Conservation (phyloP, 2,888 invertebrate genomes). For the Caenorhabditis sp. region DNA sequence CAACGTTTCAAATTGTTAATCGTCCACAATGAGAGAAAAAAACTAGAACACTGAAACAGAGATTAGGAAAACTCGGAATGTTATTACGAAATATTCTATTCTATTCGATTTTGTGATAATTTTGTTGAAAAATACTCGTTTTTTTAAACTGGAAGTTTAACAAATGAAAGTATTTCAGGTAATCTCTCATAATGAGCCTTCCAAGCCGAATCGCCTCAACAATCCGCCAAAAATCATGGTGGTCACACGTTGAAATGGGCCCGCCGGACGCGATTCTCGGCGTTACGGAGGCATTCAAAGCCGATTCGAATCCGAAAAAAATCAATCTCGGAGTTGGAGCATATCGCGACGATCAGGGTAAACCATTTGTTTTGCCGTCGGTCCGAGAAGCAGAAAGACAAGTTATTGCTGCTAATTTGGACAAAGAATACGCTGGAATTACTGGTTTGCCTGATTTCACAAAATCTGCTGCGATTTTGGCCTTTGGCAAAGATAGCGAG, state of each 20-base stretch:
- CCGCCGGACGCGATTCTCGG: constrained; percentile 81
- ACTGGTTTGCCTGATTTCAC: constrained; percentile 81
- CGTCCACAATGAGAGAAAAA: no score
- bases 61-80: no score
- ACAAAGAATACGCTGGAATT: constrained; percentile 95
- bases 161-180: neutral
- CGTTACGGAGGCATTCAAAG: constrained; percentile 88
- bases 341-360: constrained; percentile 93
- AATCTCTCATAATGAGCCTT: neutral
- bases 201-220: neutral
- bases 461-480: constrained; percentile 82
- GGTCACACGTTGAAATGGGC: constrained; percentile 67
- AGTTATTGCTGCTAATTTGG: constrained; percentile 80
- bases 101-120: no score
- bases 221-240: constrained; percentile 51
- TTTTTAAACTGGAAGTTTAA: no score
- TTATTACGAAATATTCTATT: no score
- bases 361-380: constrained; percentile 96
- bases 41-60: no score
- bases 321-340: constrained; percentile 85
- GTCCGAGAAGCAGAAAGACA: constrained; percentile 86
- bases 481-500: constrained; percentile 82
- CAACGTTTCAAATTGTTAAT: no score
- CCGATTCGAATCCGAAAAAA: constrained; percentile 88
- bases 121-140: no score